Evolutionary conservation across 1,140 invertebrate genomes (phyloP), one percentile per base, ranked within the genome.

Genomic region (Microvelia longipes): DNA sequence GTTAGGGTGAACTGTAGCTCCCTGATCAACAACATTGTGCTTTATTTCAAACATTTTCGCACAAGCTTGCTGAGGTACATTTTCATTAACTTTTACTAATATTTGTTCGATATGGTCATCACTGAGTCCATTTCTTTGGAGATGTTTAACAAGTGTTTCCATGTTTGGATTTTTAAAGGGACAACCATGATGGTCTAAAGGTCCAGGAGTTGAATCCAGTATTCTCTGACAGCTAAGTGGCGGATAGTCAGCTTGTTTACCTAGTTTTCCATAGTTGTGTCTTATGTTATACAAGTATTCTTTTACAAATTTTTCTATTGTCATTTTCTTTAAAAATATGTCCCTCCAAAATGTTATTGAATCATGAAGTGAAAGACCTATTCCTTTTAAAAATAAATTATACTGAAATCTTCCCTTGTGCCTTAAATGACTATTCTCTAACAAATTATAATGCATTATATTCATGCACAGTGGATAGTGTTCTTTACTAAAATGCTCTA

Each of bases 381-480:
- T 91, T 11, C 91, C 94, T 85, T 99, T 99, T 1, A 99, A 79
- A 77, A 97, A 99, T 15, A 98, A 82, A 0, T 93, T 91, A 82
- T 96, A 98, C 75, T 97, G 93, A 75, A 95, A 81, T 68, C 97
- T 86, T 0, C 91, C 93, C 69, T 85, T 85, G 80, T 98, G 93
- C 76, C 88, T 90, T 27, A 98, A 81, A 81, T 98, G 96, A 80
- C 96, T 93, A 65, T 88, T 85, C 11, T 83, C 79, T 66, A 85
- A 82, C 5, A 99, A 78, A 35, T 85, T 78, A 67, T 93, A 88
- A 79, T 98, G 94, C 67, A 98, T 80, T 70, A 88, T 84, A 74
- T 90, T 86, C 96, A 98, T 98, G 78, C 97, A 99, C 1, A 94
- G 81, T 5, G 97, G 96, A 81, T 92, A 98, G n/a, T 92, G 92